phyloP scores from a whole-genome alignment of 1,140 invertebrate species.

The Hesperophylax magnus region DNA sequence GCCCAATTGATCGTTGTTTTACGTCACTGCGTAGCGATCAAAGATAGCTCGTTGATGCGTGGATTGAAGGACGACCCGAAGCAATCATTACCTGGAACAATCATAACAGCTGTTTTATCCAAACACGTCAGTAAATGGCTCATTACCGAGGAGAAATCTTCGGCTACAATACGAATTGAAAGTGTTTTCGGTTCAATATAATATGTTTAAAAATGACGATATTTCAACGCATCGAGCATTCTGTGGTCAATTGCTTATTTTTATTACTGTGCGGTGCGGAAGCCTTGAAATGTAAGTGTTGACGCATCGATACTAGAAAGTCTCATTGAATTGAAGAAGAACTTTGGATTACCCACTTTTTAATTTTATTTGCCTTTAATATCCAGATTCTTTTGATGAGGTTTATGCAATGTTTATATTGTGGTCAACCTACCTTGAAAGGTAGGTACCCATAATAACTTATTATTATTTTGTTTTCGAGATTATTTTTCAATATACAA shows the following conservation, averaged over 20 bases:
- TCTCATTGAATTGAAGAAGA: neutral
- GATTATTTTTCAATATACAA: too few relatives aligned
- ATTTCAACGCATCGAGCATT: neutral
- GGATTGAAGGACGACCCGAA: neutral
- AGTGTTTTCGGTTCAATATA: slow-evolving; percentile 1
- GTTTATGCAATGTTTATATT: neutral
- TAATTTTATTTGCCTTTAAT: neutral
- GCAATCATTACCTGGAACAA: neutral
- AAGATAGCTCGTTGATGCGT: neutral
- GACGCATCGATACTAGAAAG: slow-evolving; percentile 11
- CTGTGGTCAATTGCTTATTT: neutral
- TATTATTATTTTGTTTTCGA: too few relatives aligned
- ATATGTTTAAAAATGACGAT: slow-evolving; percentile 4
- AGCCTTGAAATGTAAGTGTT: slow-evolving; percentile 11
- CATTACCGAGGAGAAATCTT: slow-evolving; percentile 11
- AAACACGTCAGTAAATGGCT: neutral
- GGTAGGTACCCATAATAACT: too few relatives aligned
- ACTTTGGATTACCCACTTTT: neutral
- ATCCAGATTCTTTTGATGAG: neutral
- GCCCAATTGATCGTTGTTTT: too few relatives aligned
- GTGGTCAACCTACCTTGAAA: neutral
- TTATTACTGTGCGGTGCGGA: too few relatives aligned
- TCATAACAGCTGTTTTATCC: slow-evolving; percentile 2
- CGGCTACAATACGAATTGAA: neutral
- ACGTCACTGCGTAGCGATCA: neutral